phyloP scores from a whole-genome alignment of 2,113 vertebrate species.

The Urocolius indicus region DNA sequence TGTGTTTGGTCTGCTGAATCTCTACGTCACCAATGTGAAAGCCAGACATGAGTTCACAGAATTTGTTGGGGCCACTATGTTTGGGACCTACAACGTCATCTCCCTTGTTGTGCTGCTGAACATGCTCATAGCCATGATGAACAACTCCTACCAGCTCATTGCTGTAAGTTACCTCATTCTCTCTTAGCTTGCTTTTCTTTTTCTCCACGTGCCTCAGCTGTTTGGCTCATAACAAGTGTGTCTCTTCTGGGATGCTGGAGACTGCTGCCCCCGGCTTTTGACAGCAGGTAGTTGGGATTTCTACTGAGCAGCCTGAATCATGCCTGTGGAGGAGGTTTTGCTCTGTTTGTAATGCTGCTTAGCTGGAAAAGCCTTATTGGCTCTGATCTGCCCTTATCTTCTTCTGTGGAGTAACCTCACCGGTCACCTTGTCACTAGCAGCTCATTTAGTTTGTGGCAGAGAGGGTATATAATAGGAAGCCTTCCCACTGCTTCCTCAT shows the following conservation, averaged over 20 bases:
- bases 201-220: background rate
- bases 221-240: background rate
- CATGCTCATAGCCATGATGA: conserved; percentile 99
- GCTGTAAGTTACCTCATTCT: conserved; percentile 82
- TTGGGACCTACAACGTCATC: conserved; percentile 97
- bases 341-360: background rate
- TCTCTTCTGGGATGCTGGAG: background rate
- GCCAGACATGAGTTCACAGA: conserved; percentile 96
- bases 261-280: background rate
- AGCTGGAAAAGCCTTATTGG: conserved; percentile 40
- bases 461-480: background rate
- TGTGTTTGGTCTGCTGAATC: conserved; percentile 92
- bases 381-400: conserved; percentile 1
- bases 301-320: conserved; percentile 21
- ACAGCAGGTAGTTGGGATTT: conserved; percentile 6
- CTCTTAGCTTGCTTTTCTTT: background rate
- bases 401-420: background rate
- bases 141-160: conserved; percentile 98
- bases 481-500: background rate
- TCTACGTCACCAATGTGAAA: conserved; percentile 96
- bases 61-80: conserved; percentile 97
- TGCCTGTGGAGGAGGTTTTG: background rate
- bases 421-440: background rate
- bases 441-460: background rate
- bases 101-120: conserved; percentile 96